Percentiles rank a stretch among this genome's conserved stretches.
Evolutionary conservation across 2,797 vertebrate species (phyloP).

Genomic region (Synaphobranchus kaupii): DNA sequence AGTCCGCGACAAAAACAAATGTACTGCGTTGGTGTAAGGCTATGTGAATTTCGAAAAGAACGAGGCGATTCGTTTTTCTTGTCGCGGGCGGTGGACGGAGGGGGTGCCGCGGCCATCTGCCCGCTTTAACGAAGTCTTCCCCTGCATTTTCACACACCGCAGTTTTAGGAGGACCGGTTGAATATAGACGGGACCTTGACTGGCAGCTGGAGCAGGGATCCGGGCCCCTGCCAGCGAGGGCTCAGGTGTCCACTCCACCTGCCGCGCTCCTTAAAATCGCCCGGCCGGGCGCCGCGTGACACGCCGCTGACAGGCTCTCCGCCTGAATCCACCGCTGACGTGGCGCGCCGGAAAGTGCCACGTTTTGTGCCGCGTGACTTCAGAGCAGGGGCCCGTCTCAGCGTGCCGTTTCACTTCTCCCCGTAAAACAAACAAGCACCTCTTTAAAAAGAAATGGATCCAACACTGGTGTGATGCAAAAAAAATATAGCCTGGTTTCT

Average conservation of each 20-base stretch:
- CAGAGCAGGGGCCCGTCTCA: not conserved
- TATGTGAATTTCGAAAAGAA: not conserved
- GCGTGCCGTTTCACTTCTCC: not conserved
- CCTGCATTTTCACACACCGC: not conserved
- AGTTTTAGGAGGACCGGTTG: not conserved
- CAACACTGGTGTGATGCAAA: not conserved
- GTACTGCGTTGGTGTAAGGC: not conserved
- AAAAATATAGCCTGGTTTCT: not conserved
- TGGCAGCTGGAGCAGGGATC: not conserved
- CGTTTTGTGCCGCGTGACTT: not conserved
- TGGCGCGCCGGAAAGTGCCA: not conserved
- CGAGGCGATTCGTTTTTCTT: not conserved
- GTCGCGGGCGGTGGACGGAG: not conserved
- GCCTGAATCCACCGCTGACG: not conserved
- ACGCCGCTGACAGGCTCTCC: not conserved
- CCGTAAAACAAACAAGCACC: not conserved
- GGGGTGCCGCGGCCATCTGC: not conserved
- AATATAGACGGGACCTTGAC: not conserved
- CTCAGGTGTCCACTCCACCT: not conserved
- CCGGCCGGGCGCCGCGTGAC: not conserved
- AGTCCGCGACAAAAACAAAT: not conserved
- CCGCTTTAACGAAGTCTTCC: not conserved
- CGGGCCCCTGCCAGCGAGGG: no score
- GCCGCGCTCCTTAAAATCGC: not conserved
- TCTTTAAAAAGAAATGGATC: not conserved